Conservation (phyloP, 2,113 vertebrate genomes). For the Zeus faber region DNA sequence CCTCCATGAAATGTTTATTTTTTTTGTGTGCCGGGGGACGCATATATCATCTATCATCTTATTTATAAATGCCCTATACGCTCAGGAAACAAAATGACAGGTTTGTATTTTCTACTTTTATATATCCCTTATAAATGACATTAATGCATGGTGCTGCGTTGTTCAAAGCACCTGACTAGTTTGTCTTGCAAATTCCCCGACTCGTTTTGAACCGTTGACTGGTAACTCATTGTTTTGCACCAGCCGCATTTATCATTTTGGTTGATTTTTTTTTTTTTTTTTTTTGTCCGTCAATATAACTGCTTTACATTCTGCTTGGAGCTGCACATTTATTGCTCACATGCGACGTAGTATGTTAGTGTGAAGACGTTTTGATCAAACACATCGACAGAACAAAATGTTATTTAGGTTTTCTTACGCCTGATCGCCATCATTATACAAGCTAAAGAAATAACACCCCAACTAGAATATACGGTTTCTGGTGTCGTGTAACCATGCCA, state of each 20-base stretch:
- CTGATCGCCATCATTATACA: no score
- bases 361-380: no score
- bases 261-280: background rate
- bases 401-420: background rate
- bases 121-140: conserved; percentile 25
- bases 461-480: no score
- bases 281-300: background rate
- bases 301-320: background rate
- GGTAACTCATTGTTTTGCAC: background rate
- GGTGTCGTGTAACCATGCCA: no score
- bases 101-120: conserved; percentile 30
- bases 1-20: conserved; percentile 16
- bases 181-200: conserved; percentile 24
- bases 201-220: conserved; percentile 18
- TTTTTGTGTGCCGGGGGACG: conserved; percentile 23
- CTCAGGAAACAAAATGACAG: conserved; percentile 25
- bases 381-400: background rate
- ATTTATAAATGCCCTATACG: conserved; percentile 43
- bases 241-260: conserved; percentile 1
- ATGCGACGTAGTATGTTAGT: no score
- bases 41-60: conserved; percentile 37
- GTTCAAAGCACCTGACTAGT: conserved; percentile 27
- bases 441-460: no score
- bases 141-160: conserved; percentile 32
- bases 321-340: no score